Conservation (phyloP, 1,140 invertebrate species). For the Tetramorium simillimum region DNA sequence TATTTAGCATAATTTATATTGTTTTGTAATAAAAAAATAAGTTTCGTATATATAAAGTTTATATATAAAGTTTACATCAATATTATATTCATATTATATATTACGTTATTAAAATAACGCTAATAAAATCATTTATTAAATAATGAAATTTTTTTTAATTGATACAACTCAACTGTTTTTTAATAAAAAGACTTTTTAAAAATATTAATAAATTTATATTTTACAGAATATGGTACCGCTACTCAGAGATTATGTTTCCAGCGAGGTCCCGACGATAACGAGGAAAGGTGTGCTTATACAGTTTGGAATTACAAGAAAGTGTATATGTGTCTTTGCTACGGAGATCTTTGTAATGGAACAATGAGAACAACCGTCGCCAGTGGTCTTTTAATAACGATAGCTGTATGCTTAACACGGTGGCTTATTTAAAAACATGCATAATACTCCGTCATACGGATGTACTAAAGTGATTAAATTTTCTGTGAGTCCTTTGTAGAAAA, state of each 20-base stretch:
- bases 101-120: neutral
- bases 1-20: neutral
- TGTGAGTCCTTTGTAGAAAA: neutral
- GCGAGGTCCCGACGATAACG: constrained; percentile 93
- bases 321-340: constrained; percentile 96
- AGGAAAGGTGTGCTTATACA: constrained; percentile 95
- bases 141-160: constrained; percentile 13
- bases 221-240: constrained; percentile 93
- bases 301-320: constrained; percentile 92
- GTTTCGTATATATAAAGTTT: neutral
- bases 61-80: neutral
- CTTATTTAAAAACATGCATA: constrained; percentile 25
- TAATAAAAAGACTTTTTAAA: neutral
- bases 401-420: constrained; percentile 43
- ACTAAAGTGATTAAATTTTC: constrained; percentile 14
- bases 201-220: constrained; percentile 22
- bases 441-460: neutral
- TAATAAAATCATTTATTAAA: constrained; percentile 19
- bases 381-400: constrained; percentile 27
- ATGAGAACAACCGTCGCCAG: constrained; percentile 26
- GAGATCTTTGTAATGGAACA: constrained; percentile 93
- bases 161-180: neutral
- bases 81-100: constrained; percentile 14
- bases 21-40: constrained; percentile 14
- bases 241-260: constrained; percentile 95